Evolutionary conservation across 2,113 vertebrate genomes (phyloP).

Genomic region (Aleadryas rufinucha): DNA sequence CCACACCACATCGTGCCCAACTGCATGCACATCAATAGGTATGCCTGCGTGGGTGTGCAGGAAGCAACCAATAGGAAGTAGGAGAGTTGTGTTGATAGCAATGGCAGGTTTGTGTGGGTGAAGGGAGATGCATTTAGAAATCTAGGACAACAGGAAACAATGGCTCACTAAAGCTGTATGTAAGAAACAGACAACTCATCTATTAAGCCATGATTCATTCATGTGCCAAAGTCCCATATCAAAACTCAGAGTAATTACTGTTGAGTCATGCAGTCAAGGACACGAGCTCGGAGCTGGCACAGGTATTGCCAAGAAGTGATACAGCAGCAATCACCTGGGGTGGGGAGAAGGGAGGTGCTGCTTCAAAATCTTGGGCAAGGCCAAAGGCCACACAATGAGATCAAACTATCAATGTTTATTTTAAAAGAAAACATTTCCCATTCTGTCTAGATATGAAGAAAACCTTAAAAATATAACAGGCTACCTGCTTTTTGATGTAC

Average conservation of each 20-base stretch:
- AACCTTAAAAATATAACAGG: not conserved
- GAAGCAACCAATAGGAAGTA: not conserved
- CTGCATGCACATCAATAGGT: not conserved
- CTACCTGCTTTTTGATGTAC: not conserved
- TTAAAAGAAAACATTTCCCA: not conserved
- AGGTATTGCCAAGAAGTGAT: not conserved
- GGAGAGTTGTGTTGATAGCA: not conserved
- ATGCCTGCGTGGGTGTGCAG: not conserved
- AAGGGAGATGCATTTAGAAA: not conserved
- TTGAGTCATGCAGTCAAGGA: not conserved
- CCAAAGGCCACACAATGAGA: not conserved
- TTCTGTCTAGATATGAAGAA: not conserved
- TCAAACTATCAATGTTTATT: not conserved
- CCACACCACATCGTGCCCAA: fast-evolving
- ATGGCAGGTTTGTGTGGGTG: not conserved
- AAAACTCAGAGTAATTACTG: not conserved
- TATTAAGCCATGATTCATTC: not conserved
- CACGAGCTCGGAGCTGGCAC: not conserved
- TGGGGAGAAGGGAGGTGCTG: not conserved
- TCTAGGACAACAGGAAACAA: not conserved
- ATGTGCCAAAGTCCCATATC: not conserved
- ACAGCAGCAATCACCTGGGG: not conserved
- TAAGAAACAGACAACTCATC: not conserved
- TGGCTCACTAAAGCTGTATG: not conserved
- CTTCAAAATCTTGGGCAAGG: not conserved